phyloP scores from a whole-genome alignment of 2,888 invertebrate species.

The Athripsodes cinereus region DNA sequence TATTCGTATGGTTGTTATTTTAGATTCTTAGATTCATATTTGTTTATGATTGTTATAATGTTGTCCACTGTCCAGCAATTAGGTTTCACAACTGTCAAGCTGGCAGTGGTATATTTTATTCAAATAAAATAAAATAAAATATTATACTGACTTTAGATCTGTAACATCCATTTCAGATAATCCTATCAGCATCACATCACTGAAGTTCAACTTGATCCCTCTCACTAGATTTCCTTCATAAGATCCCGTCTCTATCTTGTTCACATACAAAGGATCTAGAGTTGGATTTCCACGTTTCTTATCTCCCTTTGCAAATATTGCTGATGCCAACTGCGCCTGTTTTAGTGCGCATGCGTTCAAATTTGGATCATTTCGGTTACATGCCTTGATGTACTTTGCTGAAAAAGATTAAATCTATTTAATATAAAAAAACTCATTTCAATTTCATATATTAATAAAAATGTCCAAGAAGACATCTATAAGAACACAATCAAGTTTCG shows the following conservation, averaged over 20 bases:
- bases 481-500: no score
- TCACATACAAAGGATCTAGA: constrained; percentile 6
- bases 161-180: constrained; percentile 10
- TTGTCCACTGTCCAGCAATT: no score
- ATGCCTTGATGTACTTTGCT: constrained; percentile 11
- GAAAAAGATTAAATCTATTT: background rate
- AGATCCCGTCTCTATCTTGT: constrained; percentile 9
- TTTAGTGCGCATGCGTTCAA: constrained; percentile 12
- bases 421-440: no score
- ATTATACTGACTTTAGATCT: constrained; percentile 22
- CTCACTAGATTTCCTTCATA: constrained; percentile 4
- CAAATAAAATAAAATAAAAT: no score
- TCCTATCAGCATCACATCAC: constrained; percentile 16
- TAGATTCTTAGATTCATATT: no score
- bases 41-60: no score
- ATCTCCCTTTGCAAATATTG: constrained; percentile 10
- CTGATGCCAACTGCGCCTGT: constrained; percentile 1
- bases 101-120: no score
- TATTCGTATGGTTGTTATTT: no score
- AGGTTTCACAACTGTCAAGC: no score
- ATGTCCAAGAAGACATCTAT: no score
- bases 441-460: no score
- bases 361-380: constrained; percentile 7
- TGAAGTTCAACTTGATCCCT: constrained; percentile 17
- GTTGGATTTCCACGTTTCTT: background rate